phyloP scores from a whole-genome alignment of 2,888 invertebrate genomes.

The Caradrina clavipalpis region DNA sequence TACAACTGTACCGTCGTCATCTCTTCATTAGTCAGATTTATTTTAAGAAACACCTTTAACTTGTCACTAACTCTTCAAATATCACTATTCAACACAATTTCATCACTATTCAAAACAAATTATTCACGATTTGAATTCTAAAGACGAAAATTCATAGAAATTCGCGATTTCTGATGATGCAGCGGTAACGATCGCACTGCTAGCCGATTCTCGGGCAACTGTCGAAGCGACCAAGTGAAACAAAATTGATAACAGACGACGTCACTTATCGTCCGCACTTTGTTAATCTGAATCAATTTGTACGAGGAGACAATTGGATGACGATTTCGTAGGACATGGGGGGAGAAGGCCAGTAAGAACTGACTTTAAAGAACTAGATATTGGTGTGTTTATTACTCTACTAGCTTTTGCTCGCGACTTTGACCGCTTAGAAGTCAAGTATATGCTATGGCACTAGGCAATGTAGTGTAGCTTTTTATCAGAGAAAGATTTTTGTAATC shows the following conservation, averaged over 20 bases:
- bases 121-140: not conserved
- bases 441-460: too few species aligned
- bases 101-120: conserved; percentile 6
- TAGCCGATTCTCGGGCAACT: conserved; percentile 79
- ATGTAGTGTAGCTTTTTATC: too few species aligned
- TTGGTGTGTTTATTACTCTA: not conserved
- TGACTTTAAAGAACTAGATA: not conserved
- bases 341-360: conserved; percentile 24
- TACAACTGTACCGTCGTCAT: conserved; percentile 78
- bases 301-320: conserved; percentile 84
- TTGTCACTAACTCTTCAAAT: conserved; percentile 65
- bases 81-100: conserved; percentile 47
- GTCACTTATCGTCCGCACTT: conserved; percentile 85
- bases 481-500: too few species aligned
- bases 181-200: conserved; percentile 67
- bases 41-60: conserved; percentile 69
- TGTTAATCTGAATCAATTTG: conserved; percentile 89
- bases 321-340: conserved; percentile 53
- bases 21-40: conserved; percentile 82
- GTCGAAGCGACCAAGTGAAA: conserved; percentile 80
- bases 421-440: too few species aligned
- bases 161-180: conserved; percentile 32
- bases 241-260: conserved; percentile 86
- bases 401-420: not conserved
- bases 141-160: conserved; percentile 13